Conservation (phyloP, 2,888 invertebrate genomes). For the Latheticus oryzae region DNA sequence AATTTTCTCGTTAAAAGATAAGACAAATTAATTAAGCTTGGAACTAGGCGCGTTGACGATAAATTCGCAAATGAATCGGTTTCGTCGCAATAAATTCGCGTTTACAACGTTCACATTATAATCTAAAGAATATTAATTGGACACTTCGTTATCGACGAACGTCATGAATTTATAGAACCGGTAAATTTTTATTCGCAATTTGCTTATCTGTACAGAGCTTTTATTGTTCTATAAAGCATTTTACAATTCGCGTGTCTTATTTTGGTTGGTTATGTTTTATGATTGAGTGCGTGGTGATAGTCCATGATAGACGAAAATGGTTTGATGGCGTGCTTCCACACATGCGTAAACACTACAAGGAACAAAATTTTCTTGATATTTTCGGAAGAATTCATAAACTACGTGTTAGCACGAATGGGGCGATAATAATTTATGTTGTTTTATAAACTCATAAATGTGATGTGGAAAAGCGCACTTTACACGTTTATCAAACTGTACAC, state of each 20-base stretch:
- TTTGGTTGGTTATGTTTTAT: slow-evolving; percentile 42
- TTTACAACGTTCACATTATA: slow-evolving; percentile 40
- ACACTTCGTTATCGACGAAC: slow-evolving; percentile 29
- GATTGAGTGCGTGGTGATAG: slow-evolving; percentile 49
- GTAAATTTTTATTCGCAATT: slow-evolving; percentile 32
- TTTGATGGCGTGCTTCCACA: slow-evolving; percentile 47
- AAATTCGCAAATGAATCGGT: slow-evolving; percentile 48
- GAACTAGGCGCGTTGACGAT: slow-evolving; percentile 44
- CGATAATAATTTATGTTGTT: slow-evolving; percentile 44
- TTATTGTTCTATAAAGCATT: slow-evolving; percentile 39
- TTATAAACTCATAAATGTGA: slow-evolving; percentile 44
- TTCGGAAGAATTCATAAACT: slow-evolving; percentile 40
- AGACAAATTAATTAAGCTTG: slow-evolving; percentile 45
- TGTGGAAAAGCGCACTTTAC: slow-evolving; percentile 42
- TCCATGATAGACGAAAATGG: slow-evolving; percentile 48
- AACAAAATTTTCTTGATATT: slow-evolving; percentile 43
- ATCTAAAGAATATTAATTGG: slow-evolving; percentile 44
- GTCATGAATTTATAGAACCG: slow-evolving; percentile 26
- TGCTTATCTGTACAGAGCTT: slow-evolving; percentile 38
- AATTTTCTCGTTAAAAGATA: slow-evolving; percentile 5
- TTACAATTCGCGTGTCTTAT: slow-evolving; percentile 38
- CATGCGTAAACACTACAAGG: slow-evolving; percentile 45
- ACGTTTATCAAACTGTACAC: slow-evolving; percentile 44
- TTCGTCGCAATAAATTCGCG: slow-evolving; percentile 44
- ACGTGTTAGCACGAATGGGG: slow-evolving; percentile 42